Evolutionary conservation across 2,888 invertebrate genomes (phyloP), one percentile per base, ranked within the genome.

Genomic region (Tanaodytes sp.): DNA sequence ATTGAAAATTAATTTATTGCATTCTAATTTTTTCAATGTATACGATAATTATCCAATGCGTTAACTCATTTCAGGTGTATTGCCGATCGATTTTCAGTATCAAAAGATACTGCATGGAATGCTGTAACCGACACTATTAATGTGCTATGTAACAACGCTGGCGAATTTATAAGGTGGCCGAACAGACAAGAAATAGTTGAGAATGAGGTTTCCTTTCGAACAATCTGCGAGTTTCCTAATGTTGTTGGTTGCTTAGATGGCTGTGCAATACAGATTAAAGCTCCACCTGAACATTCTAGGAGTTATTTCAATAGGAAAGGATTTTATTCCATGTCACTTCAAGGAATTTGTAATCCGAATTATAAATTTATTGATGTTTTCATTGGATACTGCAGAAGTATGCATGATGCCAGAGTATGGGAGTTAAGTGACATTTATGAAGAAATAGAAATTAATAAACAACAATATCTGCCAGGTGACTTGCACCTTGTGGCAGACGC

Each of bases 371-470:
- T n/a, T n/a, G n/a, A n/a, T n/a, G n/a, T n/a, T n/a, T n/a, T n/a
- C n/a, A 51, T 61, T 61, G 45, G 61, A 11, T 42, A 19, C 31
- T 42, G 33, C 19, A 52, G 52, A 15, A 42, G 42, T n/a, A 61
- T 61, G 52, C 52, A 61, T 51, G 45, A 61, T 43, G 52, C 61
- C 8, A 20, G 42, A 36, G 52, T 61, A 6, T 61, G 61, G 52
- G 23, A 43, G 4, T 6, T 27, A 0, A 52, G 61, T 19, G 31
- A 52, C 4, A 62, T 52, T 39, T 2, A n/a, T n/a, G 14, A 15
- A 18, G 18, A 27, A 19, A 45, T 51, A 2, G 8, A 45, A 31
- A 12, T 42, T 36, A 15, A 52, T 30, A 23, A 4, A 16, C 4
- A 31, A 1, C 4, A 0, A 8, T 62, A 39, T 31, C 14, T 62